Evolutionary conservation across 2,888 invertebrate species (phyloP), one percentile per base, ranked within the genome.

Genomic region (Drosophila aldrichi): DNA sequence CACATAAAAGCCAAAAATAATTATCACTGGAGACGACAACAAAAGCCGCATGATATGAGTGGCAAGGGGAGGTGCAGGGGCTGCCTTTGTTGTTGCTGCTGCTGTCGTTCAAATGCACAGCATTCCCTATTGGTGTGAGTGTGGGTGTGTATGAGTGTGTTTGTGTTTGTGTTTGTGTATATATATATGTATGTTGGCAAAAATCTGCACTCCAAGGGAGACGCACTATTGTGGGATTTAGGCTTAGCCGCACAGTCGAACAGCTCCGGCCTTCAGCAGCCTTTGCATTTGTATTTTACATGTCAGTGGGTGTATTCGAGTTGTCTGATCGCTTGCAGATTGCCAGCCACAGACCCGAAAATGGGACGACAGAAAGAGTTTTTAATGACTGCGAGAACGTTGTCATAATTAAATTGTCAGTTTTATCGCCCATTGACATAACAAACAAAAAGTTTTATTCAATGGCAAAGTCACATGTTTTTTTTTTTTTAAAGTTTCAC

Each of bases 1-100:
- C 82, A 77, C 76, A 86, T 86, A 84, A 86, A 86, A 86, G 89
- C 86, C 85, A 88, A 86, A 86, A 86, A 86, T 88, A 86, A 89
- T 86, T 89, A 89, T 86, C 85, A 88, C 89, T 77, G 69, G 63
- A 85, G 82, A 83, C 71, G 79, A 89, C 79, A 83, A 81, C 78
- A 86, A 76, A 74, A 74, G 78, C 77, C 70, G 59, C 76, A 79
- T 66, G 62, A 69, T 62, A 77, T 56, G 58, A 49, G 18, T 44
- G 62, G 34, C 73, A 36, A 29, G 59, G 59, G 56, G 54, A 49
- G 36, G 14, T 20, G 44, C 10, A 40, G 63, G 41, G 36, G 36
- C 14, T 10, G 54, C 60, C 59, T 61, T 59, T 86, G 77, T 80
- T 32, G 48, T 6, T 32, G n/a, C 2, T 48, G 29, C 16, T 25